Evolutionary conservation across 37 sponge, comb jelly and placozoan genomes (phyloP).

Genomic region (Haliclona indistincta): DNA sequence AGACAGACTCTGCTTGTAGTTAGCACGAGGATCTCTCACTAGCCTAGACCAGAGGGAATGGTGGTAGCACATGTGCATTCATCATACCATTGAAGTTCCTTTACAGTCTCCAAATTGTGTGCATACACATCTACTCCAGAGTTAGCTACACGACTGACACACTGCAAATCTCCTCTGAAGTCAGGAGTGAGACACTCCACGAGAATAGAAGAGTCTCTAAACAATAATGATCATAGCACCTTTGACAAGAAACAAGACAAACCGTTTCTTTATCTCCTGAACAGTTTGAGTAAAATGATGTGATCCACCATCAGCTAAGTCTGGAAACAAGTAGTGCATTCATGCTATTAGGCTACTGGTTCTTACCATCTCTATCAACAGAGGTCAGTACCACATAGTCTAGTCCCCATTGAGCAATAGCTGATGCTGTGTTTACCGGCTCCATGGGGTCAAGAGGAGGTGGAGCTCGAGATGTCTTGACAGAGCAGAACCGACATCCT

Average conservation of each 20-base stretch:
- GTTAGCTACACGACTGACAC: conserved; percentile 61
- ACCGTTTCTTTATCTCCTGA: conserved; percentile 77
- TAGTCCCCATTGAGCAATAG: conserved; percentile 90
- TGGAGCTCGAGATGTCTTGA: conserved; percentile 92
- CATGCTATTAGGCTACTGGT: neutral
- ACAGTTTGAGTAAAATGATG: conserved; percentile 95
- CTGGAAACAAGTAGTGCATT: conserved; percentile 22
- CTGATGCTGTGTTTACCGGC: conserved; percentile 90
- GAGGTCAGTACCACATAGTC: conserved; percentile 98
- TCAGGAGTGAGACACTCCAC: conserved; percentile 97
- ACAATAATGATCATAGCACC: neutral
- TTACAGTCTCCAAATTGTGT: conserved; percentile 97
- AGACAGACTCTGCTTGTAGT: conserved; percentile 87
- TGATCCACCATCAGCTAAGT: conserved; percentile 90
- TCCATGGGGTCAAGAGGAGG: conserved; percentile 95
- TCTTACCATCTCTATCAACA: conserved; percentile 97
- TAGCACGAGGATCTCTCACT: conserved; percentile 97
- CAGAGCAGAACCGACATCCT: conserved; percentile 99
- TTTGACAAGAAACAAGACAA: neutral
- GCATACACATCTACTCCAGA: conserved; percentile 98
- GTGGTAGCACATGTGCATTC: neutral
- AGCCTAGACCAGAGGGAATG: conserved; percentile 50
- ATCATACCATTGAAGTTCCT: conserved; percentile 83
- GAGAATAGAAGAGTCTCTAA: conserved; percentile 67
- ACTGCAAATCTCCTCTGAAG: conserved; percentile 82